These are phyloP conservation scores for Scaptomyza hsui DNA, from an alignment of 1,140 invertebrate species.

Conservation along the genomic window DNA sequence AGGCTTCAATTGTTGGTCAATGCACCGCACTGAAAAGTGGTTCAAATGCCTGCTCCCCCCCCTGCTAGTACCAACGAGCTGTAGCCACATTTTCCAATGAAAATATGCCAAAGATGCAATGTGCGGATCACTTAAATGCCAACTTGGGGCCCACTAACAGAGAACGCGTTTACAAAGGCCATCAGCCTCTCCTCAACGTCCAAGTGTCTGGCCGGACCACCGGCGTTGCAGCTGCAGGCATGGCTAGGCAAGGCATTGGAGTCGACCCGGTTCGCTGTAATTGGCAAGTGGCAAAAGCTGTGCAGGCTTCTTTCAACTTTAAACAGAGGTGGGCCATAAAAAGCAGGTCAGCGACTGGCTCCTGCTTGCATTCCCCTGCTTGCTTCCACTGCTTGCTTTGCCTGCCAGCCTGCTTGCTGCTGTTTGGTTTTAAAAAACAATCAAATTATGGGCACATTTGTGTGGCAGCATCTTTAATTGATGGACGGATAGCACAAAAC, in stretches of 20 bases:
- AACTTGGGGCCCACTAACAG: conserved; percentile 15
- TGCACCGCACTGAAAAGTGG: conserved; percentile 62
- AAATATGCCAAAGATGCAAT: conserved; percentile 56
- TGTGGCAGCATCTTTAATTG: conserved; percentile 67
- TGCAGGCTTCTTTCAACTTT: neutral
- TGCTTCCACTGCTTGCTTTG: neutral
- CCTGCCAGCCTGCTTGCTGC: neutral
- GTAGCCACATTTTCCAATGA: conserved; percentile 59
- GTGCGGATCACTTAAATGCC: conserved; percentile 40
- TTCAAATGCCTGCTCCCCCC: conserved; percentile 31
- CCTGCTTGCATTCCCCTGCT: neutral
- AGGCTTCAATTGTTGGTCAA: conserved; percentile 73
- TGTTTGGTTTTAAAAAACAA: conserved; percentile 50
- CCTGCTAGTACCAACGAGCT: too few species aligned
- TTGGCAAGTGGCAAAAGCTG: conserved; percentile 76
- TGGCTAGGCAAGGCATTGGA: conserved; percentile 3
- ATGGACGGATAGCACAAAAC: conserved; percentile 32
- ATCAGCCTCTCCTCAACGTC: conserved; percentile 42
- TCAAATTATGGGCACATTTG: conserved; percentile 74
- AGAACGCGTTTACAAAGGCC: conserved; percentile 65
- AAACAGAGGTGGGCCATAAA: conserved; percentile 52
- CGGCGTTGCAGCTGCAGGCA: conserved; percentile 52
- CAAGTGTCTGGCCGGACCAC: conserved; percentile 71
- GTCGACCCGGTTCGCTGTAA: conserved; percentile 51
- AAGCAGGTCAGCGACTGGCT: conserved; percentile 68